phyloP scores from a whole-genome alignment of 2,113 vertebrate genomes.

The Martes martes region DNA sequence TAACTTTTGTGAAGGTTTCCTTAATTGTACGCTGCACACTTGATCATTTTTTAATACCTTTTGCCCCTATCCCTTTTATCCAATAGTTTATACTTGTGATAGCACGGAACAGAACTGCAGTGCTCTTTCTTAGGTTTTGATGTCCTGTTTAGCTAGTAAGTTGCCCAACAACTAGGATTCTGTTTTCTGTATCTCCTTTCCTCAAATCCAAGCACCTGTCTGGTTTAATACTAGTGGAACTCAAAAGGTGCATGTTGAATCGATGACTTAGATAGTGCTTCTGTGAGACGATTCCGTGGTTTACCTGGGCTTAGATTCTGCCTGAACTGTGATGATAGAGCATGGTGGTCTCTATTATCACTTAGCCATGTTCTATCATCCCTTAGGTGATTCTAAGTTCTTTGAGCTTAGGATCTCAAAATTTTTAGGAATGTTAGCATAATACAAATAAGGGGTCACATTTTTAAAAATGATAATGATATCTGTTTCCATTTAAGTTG shows the following conservation, averaged over 20 bases:
- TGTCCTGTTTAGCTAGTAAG: not conserved
- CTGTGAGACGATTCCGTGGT: not conserved
- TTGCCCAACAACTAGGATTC: not conserved
- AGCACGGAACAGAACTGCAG: not conserved
- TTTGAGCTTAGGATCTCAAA: not conserved
- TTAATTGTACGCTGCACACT: not conserved
- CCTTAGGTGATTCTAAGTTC: not conserved
- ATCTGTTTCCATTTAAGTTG: not conserved
- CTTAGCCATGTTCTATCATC: not conserved
- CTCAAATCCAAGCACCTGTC: not conserved
- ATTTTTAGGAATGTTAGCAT: not conserved
- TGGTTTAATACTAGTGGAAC: not conserved
- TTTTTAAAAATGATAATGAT: not conserved
- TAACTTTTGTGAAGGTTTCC: not conserved
- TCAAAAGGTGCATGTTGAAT: not conserved
- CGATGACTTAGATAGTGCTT: not conserved
- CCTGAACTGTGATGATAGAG: not conserved
- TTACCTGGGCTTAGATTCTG: not conserved
- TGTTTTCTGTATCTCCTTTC: not conserved
- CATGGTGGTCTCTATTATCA: not conserved
- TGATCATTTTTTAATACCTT: not conserved
- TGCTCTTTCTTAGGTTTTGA: not conserved
- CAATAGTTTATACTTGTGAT: not conserved
- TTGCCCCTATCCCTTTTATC: not conserved
- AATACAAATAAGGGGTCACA: not conserved